phyloP scores from a whole-genome alignment of 2,113 vertebrate genomes.

The Hyperopisus bebe region DNA sequence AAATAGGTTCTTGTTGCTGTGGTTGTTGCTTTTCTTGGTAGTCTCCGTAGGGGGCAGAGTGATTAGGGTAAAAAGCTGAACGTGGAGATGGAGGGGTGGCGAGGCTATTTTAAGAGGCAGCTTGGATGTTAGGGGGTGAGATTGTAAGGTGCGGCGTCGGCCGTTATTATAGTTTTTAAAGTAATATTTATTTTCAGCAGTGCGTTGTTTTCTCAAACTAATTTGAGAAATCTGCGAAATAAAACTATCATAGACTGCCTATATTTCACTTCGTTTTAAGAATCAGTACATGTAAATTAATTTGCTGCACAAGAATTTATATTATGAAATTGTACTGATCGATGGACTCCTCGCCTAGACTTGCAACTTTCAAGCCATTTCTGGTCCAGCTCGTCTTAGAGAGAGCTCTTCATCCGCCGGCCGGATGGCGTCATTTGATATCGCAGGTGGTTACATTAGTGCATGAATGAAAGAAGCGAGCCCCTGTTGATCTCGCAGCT shows the following conservation, averaged over 20 bases:
- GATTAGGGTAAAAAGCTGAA: not conserved
- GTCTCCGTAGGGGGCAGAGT: not conserved
- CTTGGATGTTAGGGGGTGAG: not conserved
- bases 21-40: not conserved
- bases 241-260: not conserved
- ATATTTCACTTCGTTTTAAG: conserved; percentile 15
- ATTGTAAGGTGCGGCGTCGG: not conserved
- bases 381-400: not conserved
- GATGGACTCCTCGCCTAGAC: not conserved
- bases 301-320: not conserved
- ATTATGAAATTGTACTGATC: not conserved
- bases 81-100: not conserved
- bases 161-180: not conserved
- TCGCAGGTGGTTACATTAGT: not conserved
- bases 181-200: not conserved
- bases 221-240: too few relatives aligned
- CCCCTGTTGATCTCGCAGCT: conserved; percentile 24
- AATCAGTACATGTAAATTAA: not conserved
- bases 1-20: not conserved
- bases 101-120: not conserved
- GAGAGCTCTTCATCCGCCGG: not conserved
- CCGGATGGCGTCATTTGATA: not conserved
- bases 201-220: conserved; percentile 5
- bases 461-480: not conserved
- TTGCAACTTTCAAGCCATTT: not conserved